phyloP scores from a whole-genome alignment of 2,113 vertebrate species.

The Eptesicus fuscus region DNA sequence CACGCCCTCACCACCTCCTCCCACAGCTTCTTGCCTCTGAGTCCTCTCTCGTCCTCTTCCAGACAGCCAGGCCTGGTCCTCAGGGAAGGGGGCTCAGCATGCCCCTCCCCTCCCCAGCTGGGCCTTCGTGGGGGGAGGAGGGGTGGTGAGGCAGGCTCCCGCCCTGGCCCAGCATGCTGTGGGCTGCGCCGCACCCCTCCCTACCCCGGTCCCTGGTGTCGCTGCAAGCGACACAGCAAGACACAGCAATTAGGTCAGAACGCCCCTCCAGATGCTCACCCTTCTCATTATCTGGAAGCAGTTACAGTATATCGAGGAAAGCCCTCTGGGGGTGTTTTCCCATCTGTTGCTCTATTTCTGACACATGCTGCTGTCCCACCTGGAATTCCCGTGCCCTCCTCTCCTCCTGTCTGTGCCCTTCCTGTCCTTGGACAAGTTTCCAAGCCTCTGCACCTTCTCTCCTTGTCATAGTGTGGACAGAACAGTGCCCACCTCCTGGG shows the following conservation, averaged over 20 bases:
- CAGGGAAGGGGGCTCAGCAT: neutral
- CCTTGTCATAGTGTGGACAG: neutral
- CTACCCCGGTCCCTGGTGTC: neutral
- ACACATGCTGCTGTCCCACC: neutral
- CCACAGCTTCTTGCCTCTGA: neutral
- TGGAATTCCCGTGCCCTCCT: neutral
- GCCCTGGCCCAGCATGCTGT: neutral
- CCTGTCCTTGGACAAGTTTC: neutral
- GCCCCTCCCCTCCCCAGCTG: neutral
- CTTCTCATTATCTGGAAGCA: conserved; percentile 44
- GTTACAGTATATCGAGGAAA: neutral
- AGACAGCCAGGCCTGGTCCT: neutral
- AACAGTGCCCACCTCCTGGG: neutral
- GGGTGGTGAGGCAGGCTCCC: neutral
- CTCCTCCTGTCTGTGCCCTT: neutral
- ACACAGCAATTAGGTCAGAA: conserved; percentile 11
- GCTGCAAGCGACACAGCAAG: neutral
- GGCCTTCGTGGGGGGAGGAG: neutral
- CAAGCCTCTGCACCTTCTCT: neutral
- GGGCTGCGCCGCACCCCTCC: neutral
- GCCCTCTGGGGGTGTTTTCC: neutral
- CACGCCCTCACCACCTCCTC: neutral
- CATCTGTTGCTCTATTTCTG: conserved; percentile 54
- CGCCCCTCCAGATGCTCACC: neutral
- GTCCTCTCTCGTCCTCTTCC: neutral